Percentiles rank a stretch among this genome's conserved stretches.
Conservation (phyloP, 2,113 vertebrate genomes). For the Lycocorax pyrrhopterus region DNA sequence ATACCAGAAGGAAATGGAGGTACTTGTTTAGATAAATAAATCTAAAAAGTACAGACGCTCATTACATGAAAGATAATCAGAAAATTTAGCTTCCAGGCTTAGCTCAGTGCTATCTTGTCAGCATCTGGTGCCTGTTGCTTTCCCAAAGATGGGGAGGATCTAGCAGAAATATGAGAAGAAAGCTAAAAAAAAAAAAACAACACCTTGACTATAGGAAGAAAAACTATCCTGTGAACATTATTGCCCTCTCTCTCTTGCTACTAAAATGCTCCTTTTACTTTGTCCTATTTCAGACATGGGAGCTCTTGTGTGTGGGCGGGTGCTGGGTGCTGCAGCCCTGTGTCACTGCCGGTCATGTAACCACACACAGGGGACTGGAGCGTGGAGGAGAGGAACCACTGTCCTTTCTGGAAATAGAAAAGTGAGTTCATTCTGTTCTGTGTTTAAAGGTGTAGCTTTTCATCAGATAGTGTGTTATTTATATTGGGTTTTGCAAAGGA, state of each 20-base stretch:
- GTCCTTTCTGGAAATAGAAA: neutral
- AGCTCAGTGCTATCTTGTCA: neutral
- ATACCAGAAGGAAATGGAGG: neutral
- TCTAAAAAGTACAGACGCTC: neutral
- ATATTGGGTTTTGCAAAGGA: neutral
- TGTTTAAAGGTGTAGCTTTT: neutral
- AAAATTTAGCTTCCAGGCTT: neutral
- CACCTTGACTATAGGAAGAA: neutral
- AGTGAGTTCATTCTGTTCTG: neutral
- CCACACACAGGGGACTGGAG: accelerated
- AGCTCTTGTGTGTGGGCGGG: neutral
- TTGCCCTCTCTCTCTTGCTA: neutral
- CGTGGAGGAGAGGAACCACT: neutral
- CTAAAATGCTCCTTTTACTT: neutral
- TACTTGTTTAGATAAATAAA: neutral
- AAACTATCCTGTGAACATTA: neutral
- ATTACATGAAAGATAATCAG: neutral
- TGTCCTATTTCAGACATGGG: neutral
- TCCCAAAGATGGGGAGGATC: neutral
- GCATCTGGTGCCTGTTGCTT: neutral
- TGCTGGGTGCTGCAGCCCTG: neutral
- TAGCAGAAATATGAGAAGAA: neutral
- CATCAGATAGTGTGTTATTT: neutral
- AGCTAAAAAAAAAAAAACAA: neutral
- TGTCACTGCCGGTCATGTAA: neutral